Percentiles rank a stretch among this genome's conserved stretches.
phyloP scores from a whole-genome alignment of 2,113 vertebrate species.

The Ceuthmochares aereus region DNA sequence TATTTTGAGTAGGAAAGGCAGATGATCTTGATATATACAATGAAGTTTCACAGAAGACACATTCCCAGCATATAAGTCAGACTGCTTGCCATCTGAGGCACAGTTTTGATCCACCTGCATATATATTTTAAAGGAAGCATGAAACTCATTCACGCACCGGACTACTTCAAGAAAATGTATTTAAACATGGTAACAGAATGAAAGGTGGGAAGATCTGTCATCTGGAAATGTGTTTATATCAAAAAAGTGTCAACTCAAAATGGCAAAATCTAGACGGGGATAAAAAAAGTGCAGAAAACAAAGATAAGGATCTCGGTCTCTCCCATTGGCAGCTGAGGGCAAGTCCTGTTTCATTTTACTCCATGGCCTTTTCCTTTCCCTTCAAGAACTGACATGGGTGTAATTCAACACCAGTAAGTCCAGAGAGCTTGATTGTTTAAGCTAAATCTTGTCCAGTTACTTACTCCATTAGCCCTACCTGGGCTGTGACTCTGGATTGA shows the following conservation, averaged over 20 bases:
- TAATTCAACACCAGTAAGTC: neutral
- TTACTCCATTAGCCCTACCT: neutral
- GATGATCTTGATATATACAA: constrained; percentile 4
- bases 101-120: neutral
- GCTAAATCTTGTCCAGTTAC: neutral
- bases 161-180: neutral
- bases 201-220: constrained; percentile 14
- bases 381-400: neutral
- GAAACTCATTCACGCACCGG: neutral
- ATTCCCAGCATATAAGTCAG: constrained; percentile 7
- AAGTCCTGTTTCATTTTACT: neutral
- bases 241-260: neutral
- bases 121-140: constrained; percentile 1
- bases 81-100: neutral
- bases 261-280: neutral
- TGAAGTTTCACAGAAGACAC: constrained; percentile 6
- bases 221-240: neutral
- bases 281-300: neutral
- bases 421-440: neutral
- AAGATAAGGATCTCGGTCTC: neutral
- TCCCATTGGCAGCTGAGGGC: neutral
- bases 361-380: neutral
- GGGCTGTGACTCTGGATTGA: fast-evolving
- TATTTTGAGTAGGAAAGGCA: neutral
- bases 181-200: neutral